Percentiles rank a stretch among this genome's conserved stretches.
Evolutionary conservation across 2,797 vertebrate species (phyloP).

Genomic region (Pipistrellus pipistrellus): DNA sequence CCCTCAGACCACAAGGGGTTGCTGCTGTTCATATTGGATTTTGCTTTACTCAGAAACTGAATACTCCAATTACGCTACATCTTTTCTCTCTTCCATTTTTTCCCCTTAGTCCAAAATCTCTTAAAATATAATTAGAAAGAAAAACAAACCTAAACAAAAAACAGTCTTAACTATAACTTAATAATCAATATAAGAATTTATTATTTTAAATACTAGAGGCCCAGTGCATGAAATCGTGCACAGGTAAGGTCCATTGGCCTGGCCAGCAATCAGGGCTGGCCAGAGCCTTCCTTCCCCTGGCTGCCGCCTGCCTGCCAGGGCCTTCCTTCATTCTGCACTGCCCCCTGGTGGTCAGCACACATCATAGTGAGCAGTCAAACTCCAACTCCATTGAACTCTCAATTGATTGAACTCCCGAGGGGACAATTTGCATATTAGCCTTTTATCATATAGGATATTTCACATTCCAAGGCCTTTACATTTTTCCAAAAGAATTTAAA

Average conservation of each 20-base stretch:
- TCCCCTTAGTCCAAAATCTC: slow-evolving; percentile 58
- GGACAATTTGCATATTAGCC: no score
- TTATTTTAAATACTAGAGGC: neutral
- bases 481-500: slow-evolving; percentile 74
- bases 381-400: no score
- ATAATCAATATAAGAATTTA: slow-evolving; percentile 19
- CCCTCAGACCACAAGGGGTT: slow-evolving; percentile 87
- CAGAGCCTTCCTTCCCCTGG: no score
- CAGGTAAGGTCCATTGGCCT: no score
- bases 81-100: slow-evolving; percentile 66
- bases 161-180: neutral
- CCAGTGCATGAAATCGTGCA: no score
- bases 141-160: neutral
- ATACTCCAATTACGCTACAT: slow-evolving; percentile 12
- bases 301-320: rapidly evolving
- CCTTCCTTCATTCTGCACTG: no score
- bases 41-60: slow-evolving; percentile 80
- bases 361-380: no score
- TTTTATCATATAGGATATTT: neutral
- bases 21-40: slow-evolving; percentile 85
- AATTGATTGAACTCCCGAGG: no score
- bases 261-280: no score
- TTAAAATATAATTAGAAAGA: slow-evolving; percentile 22
- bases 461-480: slow-evolving; percentile 58
- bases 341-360: no score